phyloP scores from a whole-genome alignment of 2,797 vertebrate species.

The Crypturellus tataupa region DNA sequence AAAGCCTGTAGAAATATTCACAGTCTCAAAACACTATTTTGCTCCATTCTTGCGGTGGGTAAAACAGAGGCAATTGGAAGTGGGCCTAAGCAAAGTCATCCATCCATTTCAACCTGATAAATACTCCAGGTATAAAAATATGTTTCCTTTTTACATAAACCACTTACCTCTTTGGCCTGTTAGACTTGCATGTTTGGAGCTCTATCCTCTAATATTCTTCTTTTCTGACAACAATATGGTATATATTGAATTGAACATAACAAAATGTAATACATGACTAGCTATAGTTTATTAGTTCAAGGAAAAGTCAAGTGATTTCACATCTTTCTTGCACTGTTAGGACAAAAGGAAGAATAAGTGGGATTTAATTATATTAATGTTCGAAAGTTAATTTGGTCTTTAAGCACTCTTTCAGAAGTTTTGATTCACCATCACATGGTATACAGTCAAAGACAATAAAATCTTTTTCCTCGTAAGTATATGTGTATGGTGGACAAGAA shows the following conservation, averaged over 20 bases:
- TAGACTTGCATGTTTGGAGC: background rate
- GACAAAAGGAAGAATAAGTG: background rate
- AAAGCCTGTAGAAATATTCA: background rate
- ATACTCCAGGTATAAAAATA: background rate
- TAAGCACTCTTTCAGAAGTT: background rate
- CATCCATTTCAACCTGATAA: background rate
- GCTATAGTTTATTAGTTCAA: background rate
- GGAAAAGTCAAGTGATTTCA: background rate
- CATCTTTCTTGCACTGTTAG: background rate
- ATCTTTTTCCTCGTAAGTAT: background rate
- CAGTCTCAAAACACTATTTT: background rate
- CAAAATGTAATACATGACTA: background rate
- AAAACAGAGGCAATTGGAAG: background rate
- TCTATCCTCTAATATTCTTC: background rate
- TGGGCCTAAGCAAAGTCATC: background rate
- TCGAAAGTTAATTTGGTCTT: background rate
- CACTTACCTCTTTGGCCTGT: background rate
- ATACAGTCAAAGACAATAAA: background rate
- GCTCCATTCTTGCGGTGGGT: fast-evolving
- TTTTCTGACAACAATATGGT: background rate
- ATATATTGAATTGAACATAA: background rate
- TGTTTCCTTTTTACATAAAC: background rate
- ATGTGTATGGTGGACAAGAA: background rate
- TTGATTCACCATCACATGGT: background rate
- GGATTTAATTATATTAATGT: background rate